A percentile compares a stretch with the other conserved stretches of the same genome.
phyloP scores from a whole-genome alignment of 2,888 invertebrate species.

The Clepsis dumicolana region DNA sequence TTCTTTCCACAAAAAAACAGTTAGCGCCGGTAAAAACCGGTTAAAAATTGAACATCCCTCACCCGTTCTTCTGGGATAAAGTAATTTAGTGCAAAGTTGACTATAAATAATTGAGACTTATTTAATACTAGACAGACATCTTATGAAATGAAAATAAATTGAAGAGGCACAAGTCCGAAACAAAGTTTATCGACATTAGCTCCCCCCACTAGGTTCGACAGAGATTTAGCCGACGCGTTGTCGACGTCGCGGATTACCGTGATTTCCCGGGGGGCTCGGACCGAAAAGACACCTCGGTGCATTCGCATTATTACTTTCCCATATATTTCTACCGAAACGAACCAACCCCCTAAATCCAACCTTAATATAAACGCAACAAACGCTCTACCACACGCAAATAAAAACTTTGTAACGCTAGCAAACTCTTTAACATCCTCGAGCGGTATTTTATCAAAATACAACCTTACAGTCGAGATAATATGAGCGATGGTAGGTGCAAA shows the following conservation, averaged over 20 bases:
- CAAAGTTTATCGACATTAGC: constrained; percentile 31
- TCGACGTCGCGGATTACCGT: constrained; percentile 81
- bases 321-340: constrained; percentile 53
- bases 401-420: not conserved
- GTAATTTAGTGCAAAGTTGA: too few relatives aligned
- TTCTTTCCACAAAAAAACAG: too few relatives aligned
- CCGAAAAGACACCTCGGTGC: constrained; percentile 83
- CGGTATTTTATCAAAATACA: not conserved
- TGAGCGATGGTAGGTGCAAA: constrained; percentile 1
- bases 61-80: too few relatives aligned
- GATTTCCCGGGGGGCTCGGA: constrained; percentile 84
- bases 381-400: not conserved
- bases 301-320: constrained; percentile 82
- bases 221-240: constrained; percentile 77
- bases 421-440: not conserved
- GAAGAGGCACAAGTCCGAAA: not conserved
- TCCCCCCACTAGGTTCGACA: constrained; percentile 64
- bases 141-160: not conserved
- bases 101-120: too few relatives aligned
- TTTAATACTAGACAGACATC: too few relatives aligned
- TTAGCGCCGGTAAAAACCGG: too few relatives aligned
- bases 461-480: not conserved
- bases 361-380: not conserved
- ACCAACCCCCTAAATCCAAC: not conserved
- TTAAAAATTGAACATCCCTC: too few relatives aligned